Percentiles rank a stretch among this genome's conserved stretches.
phyloP scores from a whole-genome alignment of 1,140 invertebrate genomes.

The Musca domestica region DNA sequence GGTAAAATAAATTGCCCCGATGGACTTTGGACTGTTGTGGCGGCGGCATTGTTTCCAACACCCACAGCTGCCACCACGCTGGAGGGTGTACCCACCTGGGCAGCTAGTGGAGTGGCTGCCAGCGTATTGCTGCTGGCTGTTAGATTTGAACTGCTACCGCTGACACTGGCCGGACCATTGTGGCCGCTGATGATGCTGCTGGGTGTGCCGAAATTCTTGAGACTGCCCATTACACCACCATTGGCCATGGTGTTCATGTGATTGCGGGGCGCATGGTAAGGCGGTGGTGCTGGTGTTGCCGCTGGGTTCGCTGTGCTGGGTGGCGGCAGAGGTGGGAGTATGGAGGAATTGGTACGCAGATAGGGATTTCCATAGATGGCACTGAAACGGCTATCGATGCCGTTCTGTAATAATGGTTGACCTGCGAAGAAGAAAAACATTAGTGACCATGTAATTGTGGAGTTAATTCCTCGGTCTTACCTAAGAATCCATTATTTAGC shows the following conservation, averaged over 20 bases:
- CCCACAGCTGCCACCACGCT: constrained; percentile 22
- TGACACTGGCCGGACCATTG: constrained; percentile 41
- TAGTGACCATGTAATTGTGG: background rate
- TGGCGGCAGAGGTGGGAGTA: constrained; percentile 55
- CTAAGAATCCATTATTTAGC: constrained; percentile 44
- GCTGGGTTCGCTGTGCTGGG: constrained; percentile 69
- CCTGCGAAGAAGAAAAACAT: constrained; percentile 38
- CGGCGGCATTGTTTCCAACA: constrained; percentile 17
- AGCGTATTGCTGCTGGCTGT: constrained; percentile 51
- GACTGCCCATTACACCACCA: constrained; percentile 10
- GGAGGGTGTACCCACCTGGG: constrained; percentile 24
- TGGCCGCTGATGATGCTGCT: constrained; percentile 35
- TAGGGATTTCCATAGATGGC: constrained; percentile 88
- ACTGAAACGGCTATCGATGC: constrained; percentile 80
- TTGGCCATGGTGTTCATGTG: constrained; percentile 27
- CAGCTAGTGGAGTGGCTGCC: constrained; percentile 45
- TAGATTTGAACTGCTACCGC: constrained; percentile 50
- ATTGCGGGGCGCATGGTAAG: constrained; percentile 59
- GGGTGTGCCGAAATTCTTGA: constrained; percentile 25
- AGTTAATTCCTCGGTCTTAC: constrained; percentile 30
- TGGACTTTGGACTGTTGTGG: constrained; percentile 43
- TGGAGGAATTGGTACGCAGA: constrained; percentile 61
- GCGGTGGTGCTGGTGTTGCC: constrained; percentile 74
- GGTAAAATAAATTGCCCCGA: constrained; percentile 53
- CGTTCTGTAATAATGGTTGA: constrained; percentile 56